These are phyloP conservation scores for Climacteris rufus DNA, from an alignment of 2,113 vertebrate species.

Conservation along the genomic window DNA sequence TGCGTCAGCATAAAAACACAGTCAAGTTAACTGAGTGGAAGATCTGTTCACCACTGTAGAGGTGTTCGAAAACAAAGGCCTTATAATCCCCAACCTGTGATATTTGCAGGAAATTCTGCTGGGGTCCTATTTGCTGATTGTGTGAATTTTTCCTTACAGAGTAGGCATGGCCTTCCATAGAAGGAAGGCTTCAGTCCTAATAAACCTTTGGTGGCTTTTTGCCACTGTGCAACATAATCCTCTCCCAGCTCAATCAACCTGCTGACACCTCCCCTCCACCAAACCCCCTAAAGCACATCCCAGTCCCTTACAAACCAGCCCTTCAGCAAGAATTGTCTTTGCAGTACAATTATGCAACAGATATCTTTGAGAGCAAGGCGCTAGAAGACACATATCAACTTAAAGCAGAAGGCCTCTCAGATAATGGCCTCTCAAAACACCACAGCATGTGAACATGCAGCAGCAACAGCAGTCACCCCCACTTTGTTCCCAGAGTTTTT, in stretches of 20 bases:
- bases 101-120: background rate
- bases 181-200: background rate
- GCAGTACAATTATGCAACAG: background rate
- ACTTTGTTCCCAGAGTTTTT: background rate
- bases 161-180: background rate
- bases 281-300: background rate
- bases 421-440: background rate
- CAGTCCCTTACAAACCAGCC: background rate
- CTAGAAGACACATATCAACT: background rate
- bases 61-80: background rate
- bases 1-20: background rate
- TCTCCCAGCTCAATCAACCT: background rate
- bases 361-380: background rate
- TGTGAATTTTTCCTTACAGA: background rate
- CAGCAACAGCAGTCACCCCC: background rate
- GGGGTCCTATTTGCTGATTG: background rate
- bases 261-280: background rate
- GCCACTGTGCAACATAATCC: background rate
- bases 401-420: background rate
- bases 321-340: background rate
- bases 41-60: background rate
- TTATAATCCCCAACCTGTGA: background rate
- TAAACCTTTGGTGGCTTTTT: background rate
- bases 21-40: background rate
- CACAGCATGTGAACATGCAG: background rate